Percentiles rank a stretch among this genome's conserved stretches.
These are phyloP conservation scores for Epistrophella euchroma DNA, from an alignment of 2,888 invertebrate species.

Conservation along the genomic window DNA sequence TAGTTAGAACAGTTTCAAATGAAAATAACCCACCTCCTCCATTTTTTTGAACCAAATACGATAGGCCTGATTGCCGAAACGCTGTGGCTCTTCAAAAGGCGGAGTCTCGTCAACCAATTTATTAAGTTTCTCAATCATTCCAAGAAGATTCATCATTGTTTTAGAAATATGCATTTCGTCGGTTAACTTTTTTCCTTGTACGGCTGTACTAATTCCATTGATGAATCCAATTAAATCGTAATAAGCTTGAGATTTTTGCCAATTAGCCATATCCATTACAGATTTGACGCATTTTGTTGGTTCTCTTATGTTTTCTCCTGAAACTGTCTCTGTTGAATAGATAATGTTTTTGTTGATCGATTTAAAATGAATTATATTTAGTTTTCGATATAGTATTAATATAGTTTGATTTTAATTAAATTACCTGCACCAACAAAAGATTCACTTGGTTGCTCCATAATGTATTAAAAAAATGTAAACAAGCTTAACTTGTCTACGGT, in stretches of 20 bases:
- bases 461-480: conserved; percentile 57
- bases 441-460: conserved; percentile 31
- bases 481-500: conserved; percentile 19
- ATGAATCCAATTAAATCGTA: conserved; percentile 94
- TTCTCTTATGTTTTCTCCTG: conserved; percentile 55
- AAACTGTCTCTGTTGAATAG: conserved; percentile 35
- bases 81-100: conserved; percentile 92
- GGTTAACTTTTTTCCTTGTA: conserved; percentile 90
- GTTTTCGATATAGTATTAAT: neutral
- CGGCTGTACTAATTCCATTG: conserved; percentile 92
- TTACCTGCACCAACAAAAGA: conserved; percentile 6
- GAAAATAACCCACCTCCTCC: conserved; percentile 84
- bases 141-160: conserved; percentile 86
- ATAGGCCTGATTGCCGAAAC: conserved; percentile 98
- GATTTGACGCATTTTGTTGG: conserved; percentile 78
- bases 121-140: conserved; percentile 89
- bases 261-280: conserved; percentile 88
- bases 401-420: neutral
- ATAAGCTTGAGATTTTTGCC: conserved; percentile 95
- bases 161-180: conserved; percentile 87
- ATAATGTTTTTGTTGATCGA: neutral
- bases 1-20: neutral
- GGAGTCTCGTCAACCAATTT: conserved; percentile 92
- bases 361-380: neutral
- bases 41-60: conserved; percentile 91